These are phyloP conservation scores for Agonopterix alstromeriana DNA, from an alignment of 2,888 invertebrate species.

Conservation along the genomic window DNA sequence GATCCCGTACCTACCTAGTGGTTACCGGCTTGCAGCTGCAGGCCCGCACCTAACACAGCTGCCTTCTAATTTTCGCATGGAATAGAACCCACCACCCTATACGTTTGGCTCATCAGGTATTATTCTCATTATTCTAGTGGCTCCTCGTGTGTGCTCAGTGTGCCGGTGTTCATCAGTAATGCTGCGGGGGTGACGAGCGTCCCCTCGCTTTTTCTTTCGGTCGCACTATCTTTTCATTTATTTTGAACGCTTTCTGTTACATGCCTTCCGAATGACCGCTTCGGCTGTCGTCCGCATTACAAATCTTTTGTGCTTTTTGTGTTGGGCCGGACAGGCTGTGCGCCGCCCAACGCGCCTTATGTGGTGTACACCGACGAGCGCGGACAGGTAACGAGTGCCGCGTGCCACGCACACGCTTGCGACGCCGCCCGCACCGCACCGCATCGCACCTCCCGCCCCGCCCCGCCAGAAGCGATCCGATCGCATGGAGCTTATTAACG, in stretches of 20 bases:
- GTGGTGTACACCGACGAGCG: constrained; percentile 97
- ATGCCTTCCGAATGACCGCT: constrained; percentile 76
- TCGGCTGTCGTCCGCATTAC: constrained; percentile 71
- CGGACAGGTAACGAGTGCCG: constrained; percentile 90
- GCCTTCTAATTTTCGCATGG: constrained; percentile 76
- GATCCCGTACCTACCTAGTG: constrained; percentile 59
- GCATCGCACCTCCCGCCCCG: constrained; percentile 11
- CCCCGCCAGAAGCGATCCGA: constrained; percentile 7
- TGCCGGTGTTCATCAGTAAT: constrained; percentile 63
- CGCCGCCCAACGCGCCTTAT: constrained; percentile 93
- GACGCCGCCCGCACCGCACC: constrained; percentile 29
- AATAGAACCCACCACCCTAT: constrained; percentile 73
- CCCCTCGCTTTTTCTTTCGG: constrained; percentile 51
- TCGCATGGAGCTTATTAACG: constrained; percentile 39
- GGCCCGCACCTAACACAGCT: constrained; percentile 74
- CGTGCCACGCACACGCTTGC: constrained; percentile 24
- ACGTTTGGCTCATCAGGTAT: constrained; percentile 77
- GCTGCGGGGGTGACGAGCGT: constrained; percentile 53
- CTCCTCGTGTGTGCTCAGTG: constrained; percentile 70
- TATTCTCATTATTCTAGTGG: constrained; percentile 70
- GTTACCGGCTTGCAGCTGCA: constrained; percentile 67
- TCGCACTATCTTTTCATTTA: constrained; percentile 67
- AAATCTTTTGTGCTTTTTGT: constrained; percentile 72
- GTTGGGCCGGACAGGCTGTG: constrained; percentile 75
- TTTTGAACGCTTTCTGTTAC: constrained; percentile 76